Evolutionary conservation across 2,113 vertebrate species (phyloP), one percentile per base, ranked within the genome.

Genomic region (Meleagris gallopavo): DNA sequence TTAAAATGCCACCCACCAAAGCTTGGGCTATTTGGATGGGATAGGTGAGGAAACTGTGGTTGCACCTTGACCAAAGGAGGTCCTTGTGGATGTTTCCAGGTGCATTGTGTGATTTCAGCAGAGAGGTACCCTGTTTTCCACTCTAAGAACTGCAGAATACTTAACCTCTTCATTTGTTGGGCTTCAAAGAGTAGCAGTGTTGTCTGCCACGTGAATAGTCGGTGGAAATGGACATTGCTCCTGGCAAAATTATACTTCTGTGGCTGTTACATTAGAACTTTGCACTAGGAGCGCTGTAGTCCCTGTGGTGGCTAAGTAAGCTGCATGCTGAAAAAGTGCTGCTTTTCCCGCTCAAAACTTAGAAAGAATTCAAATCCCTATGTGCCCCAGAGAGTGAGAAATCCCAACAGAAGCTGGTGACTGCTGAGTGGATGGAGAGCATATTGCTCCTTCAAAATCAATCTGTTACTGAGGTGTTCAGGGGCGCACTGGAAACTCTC

Each of bases 111-210:
- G 24, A 15, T 45, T 77, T 90, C 41, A 58, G 73, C 45, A 54
- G 69, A 65, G 48, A 22, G 6, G 2, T 85, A 6, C 55, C 45
- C 30, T 46, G 15, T 65, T 84, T 29, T 4, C 13, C 0, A 1
- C 43, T 74, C 5, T 6, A 43, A 21, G 32, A 25, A 19, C 46
- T 50, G 22, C 61, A 32, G 54, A 78, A 55, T 48, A 19, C 4
- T 38, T 45, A 11, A 30, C n/a, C 9, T 2, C 0, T 1, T 67
- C 0, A 0, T 75, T 46, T 86, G 38, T 34, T 86, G 16, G 25
- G 11, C 38, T 50, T 21, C 41, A 24, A 60, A 14, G 34, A 41
- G 12, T 29, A 38, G 18, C 25, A 29, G 61, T 3, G 30, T 11
- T 55, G 11, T 67, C 65, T 67, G 21, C 41, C 7, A 34, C 43